Percentiles rank a stretch among this genome's conserved stretches.
These are phyloP conservation scores for Chaetorhynchus papuensis DNA, from an alignment of 2,113 vertebrate genomes.

Conservation along the genomic window DNA sequence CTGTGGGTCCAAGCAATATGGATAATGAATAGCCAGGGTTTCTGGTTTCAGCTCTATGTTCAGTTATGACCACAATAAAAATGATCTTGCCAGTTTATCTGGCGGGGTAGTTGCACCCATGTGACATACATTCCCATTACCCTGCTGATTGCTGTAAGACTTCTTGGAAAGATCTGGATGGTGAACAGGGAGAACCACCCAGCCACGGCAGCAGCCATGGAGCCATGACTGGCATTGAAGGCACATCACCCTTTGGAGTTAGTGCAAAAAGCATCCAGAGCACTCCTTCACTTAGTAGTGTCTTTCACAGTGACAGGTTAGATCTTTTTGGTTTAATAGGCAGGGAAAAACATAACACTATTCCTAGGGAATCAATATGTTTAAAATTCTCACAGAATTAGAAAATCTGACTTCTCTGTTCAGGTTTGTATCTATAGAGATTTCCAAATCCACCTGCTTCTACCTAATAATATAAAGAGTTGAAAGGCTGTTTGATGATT, in stretches of 20 bases:
- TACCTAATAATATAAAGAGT: background rate
- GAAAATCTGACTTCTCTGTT: background rate
- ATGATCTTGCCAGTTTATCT: background rate
- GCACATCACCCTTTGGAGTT: too few relatives aligned
- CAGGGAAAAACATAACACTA: background rate
- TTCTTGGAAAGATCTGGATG: background rate
- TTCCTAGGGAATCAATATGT: background rate
- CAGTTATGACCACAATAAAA: background rate
- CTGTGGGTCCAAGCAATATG: background rate
- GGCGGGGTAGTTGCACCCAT: background rate
- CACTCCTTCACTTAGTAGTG: background rate
- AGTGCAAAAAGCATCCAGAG: background rate
- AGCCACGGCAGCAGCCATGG: rapidly evolving
- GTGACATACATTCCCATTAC: rapidly evolving
- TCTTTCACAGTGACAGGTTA: background rate
- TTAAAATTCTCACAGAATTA: background rate
- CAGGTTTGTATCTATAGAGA: background rate
- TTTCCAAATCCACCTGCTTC: background rate
- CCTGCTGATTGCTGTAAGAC: background rate
- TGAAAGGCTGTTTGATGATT: background rate
- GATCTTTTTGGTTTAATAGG: background rate
- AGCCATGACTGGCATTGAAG: background rate
- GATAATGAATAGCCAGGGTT: background rate
- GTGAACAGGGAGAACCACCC: background rate
- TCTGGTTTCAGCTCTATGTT: background rate